These are phyloP conservation scores for Scrobipalpa atriplicella DNA, from an alignment of 2,888 invertebrate genomes.

Conservation along the genomic window DNA sequence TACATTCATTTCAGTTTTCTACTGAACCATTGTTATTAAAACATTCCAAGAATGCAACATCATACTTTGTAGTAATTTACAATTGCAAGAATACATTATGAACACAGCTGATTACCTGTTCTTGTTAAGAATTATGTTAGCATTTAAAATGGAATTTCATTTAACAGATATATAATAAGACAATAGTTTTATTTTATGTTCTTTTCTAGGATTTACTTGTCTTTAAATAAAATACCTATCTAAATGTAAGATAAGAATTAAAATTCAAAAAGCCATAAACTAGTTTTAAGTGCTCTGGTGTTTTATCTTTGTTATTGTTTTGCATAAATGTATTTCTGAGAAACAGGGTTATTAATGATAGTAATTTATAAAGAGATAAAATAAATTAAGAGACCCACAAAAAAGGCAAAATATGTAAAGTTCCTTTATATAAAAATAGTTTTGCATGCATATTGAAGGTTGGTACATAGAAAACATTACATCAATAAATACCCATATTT, in stretches of 20 bases:
- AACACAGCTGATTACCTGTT: neutral
- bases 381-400: too few species aligned
- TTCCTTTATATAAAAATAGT: too few species aligned
- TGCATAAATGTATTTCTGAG: neutral
- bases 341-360: neutral
- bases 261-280: neutral
- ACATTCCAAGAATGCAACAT: neutral
- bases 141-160: neutral
- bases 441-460: too few species aligned
- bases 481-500: too few species aligned
- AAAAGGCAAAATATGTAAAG: too few species aligned
- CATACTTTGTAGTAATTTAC: neutral
- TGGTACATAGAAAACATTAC: too few species aligned
- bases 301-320: neutral
- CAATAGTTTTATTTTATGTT: too few species aligned
- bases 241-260: neutral
- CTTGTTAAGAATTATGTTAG: neutral
- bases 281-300: neutral
- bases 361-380: neutral
- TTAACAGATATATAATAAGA: neutral
- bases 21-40: neutral
- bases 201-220: too few species aligned
- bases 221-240: too few species aligned
- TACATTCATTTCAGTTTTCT: constrained; percentile 1
- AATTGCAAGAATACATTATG: neutral